A percentile compares a stretch with the other conserved stretches of the same genome.
phyloP scores from a whole-genome alignment of 2,888 invertebrate species.

The Habroteleia sp. region DNA sequence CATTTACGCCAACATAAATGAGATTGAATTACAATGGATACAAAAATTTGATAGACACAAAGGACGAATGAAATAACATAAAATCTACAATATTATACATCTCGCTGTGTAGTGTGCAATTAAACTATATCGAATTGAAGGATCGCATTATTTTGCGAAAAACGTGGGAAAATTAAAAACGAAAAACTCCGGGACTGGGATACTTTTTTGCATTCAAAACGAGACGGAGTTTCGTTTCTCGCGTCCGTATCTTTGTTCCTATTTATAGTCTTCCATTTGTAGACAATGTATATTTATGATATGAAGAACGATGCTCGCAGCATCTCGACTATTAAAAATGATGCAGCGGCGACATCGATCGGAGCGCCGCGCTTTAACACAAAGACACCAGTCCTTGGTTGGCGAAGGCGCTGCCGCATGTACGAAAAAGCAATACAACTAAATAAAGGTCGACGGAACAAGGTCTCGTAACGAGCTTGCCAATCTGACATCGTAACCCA shows the following conservation, averaged over 20 bases:
- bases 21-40: no score
- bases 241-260: constrained; percentile 20
- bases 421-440: constrained; percentile 50
- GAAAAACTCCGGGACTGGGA: no score
- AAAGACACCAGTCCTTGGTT: constrained; percentile 46
- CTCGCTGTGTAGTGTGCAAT: no score
- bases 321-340: constrained; percentile 50
- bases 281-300: constrained; percentile 48
- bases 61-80: no score
- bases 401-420: constrained; percentile 15
- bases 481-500: constrained; percentile 52
- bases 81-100: no score
- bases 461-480: constrained; percentile 58
- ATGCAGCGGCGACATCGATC: constrained; percentile 47
- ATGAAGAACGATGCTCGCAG: constrained; percentile 25
- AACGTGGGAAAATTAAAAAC: no score
- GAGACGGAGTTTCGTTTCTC: no score
- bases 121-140: no score
- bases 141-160: no score
- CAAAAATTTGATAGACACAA: no score
- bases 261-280: constrained; percentile 22
- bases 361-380: constrained; percentile 44
- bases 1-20: no score
- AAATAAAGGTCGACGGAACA: constrained; percentile 51
- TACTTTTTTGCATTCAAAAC: no score